Percentiles rank a stretch among this genome's conserved stretches.
Conservation (phyloP, 1,140 invertebrate genomes). For the Pogonomyrmex barbatus region DNA sequence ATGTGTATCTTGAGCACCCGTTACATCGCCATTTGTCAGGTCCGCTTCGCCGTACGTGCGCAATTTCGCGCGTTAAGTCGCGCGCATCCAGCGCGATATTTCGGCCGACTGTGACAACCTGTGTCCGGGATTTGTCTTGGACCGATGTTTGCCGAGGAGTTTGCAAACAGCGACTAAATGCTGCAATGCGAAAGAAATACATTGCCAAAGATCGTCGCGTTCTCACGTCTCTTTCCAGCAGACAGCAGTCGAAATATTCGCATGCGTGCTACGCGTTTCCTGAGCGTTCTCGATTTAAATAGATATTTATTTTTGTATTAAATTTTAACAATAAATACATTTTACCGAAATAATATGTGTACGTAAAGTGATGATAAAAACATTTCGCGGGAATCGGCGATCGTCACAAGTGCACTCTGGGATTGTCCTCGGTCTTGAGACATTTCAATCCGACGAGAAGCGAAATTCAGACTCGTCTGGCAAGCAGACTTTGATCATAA, state of each 20-base stretch:
- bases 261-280: no score
- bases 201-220: slow-evolving; percentile 24
- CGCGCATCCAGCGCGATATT: slow-evolving; percentile 65
- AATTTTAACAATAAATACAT: background rate
- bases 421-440: background rate
- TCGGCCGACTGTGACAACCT: slow-evolving; percentile 45
- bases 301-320: background rate
- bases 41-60: slow-evolving; percentile 60
- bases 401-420: background rate
- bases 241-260: background rate
- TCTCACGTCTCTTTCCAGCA: background rate
- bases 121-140: slow-evolving; percentile 53
- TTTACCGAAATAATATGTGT: background rate
- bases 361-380: background rate
- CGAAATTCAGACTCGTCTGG: slow-evolving; percentile 56
- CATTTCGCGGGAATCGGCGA: background rate
- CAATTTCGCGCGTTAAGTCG: slow-evolving; percentile 71
- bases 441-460: slow-evolving; percentile 45
- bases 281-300: background rate
- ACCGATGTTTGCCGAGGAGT: slow-evolving; percentile 37
- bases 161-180: slow-evolving; percentile 47
- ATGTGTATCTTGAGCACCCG: slow-evolving; percentile 79
- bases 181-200: slow-evolving; percentile 48
- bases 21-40: slow-evolving; percentile 76
- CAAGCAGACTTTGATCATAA: slow-evolving; percentile 66